phyloP scores from a whole-genome alignment of 1,140 invertebrate species.

The Laupala kohalensis region DNA sequence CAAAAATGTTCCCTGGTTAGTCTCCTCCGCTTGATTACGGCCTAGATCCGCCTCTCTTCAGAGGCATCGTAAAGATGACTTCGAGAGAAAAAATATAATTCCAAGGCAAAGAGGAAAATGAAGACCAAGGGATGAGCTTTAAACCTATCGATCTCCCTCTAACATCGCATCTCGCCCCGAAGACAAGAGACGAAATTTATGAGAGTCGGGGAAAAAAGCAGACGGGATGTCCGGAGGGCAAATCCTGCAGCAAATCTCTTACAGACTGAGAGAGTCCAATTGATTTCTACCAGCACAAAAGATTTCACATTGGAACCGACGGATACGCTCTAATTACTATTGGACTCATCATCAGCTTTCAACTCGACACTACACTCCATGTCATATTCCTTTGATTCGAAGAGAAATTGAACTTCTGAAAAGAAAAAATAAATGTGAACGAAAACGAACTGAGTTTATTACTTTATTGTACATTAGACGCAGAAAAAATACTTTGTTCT shows the following conservation, averaged over 20 bases:
- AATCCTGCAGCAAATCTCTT: background rate
- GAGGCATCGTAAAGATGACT: too few species aligned
- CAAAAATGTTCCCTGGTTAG: too few species aligned
- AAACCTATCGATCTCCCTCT: background rate
- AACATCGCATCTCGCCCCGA: background rate
- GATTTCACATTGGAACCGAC: background rate
- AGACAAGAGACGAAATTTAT: background rate
- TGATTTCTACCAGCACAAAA: background rate
- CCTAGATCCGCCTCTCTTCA: background rate
- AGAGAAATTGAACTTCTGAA: too few species aligned
- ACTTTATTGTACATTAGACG: too few species aligned
- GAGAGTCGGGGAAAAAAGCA: background rate
- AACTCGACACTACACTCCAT: too few species aligned
- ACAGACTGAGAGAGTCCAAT: background rate
- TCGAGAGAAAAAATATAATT: background rate
- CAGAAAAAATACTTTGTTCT: too few species aligned
- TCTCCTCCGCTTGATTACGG: background rate
- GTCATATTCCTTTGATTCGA: too few species aligned
- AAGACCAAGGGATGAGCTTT: background rate
- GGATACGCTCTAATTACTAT: background rate
- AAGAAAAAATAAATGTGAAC: too few species aligned
- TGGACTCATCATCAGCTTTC: too few species aligned
- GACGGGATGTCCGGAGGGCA: background rate
- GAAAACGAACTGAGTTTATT: too few species aligned
- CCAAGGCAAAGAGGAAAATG: background rate